These are phyloP conservation scores for Elymnias hypermnestra DNA, from an alignment of 1,140 invertebrate species.

Conservation along the genomic window DNA sequence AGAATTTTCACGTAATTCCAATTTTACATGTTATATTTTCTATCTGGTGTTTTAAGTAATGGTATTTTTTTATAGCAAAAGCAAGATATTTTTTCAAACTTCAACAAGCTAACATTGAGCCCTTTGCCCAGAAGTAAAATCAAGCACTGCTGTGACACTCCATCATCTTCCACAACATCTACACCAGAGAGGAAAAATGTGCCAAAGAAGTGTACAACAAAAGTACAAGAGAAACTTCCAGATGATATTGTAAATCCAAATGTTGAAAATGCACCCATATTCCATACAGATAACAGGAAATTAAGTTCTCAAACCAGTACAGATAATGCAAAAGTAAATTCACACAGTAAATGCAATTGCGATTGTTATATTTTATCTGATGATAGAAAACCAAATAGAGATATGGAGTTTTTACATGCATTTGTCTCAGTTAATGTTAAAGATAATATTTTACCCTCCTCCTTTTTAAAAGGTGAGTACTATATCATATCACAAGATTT, in stretches of 20 bases:
- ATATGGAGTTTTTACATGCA: constrained; percentile 53
- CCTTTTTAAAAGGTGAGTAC: constrained; percentile 60
- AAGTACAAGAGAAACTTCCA: background rate
- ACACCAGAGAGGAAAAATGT: no score
- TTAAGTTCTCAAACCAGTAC: no score
- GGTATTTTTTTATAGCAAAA: constrained; percentile 42
- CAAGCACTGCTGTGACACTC: constrained; percentile 34
- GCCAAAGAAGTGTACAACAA: constrained; percentile 7
- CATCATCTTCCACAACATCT: constrained; percentile 16
- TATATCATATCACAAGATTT: no score
- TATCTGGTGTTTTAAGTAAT: no score
- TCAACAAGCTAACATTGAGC: constrained; percentile 33
- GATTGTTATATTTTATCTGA: constrained; percentile 31
- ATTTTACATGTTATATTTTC: no score
- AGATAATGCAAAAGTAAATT: no score
- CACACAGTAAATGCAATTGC: constrained; percentile 19
- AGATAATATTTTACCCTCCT: constrained; percentile 47
- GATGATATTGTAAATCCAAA: no score
- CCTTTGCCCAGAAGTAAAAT: constrained; percentile 22
- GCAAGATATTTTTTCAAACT: constrained; percentile 52
- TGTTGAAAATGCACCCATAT: no score
- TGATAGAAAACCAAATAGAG: constrained; percentile 22
- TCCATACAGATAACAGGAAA: no score
- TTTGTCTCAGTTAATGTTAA: constrained; percentile 58
- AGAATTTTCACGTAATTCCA: no score